Evolutionary conservation across 2,888 invertebrate species (phyloP).

Genomic region (Parasteatoda lunata): DNA sequence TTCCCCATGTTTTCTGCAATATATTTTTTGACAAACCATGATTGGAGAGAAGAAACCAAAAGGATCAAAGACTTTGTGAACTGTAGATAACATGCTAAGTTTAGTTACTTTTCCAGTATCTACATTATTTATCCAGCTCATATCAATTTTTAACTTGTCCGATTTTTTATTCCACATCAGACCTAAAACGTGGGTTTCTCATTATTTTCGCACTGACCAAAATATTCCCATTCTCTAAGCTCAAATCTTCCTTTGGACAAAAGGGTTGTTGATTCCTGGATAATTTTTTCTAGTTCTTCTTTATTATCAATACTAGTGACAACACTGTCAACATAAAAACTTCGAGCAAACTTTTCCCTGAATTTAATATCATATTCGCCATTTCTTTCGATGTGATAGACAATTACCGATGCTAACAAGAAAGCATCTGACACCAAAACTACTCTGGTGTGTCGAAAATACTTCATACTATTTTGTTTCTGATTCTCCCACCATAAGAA

Average conservation of each 20-base stretch:
- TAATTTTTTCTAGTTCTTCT: neutral
- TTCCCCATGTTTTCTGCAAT: neutral
- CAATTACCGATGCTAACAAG: neutral
- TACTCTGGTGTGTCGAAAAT: conserved; percentile 4
- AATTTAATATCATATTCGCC: neutral
- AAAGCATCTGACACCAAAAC: neutral
- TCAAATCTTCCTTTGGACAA: neutral
- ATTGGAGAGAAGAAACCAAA: neutral
- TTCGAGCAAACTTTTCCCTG: neutral
- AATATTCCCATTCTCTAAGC: neutral
- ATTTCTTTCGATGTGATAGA: neutral
- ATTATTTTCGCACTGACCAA: neutral
- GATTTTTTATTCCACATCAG: neutral
- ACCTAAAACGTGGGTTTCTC: neutral
- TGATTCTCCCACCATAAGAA: conserved; percentile 13
- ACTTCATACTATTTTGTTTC: neutral
- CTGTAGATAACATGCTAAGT: neutral
- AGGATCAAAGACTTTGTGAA: neutral
- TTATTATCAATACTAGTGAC: neutral
- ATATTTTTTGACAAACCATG: neutral
- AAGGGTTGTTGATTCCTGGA: neutral
- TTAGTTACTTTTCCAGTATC: neutral
- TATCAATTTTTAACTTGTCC: neutral
- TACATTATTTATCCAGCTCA: neutral
- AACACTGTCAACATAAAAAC: neutral